Conservation (phyloP, 2,888 invertebrate species). For the Hydraecia micacea region DNA sequence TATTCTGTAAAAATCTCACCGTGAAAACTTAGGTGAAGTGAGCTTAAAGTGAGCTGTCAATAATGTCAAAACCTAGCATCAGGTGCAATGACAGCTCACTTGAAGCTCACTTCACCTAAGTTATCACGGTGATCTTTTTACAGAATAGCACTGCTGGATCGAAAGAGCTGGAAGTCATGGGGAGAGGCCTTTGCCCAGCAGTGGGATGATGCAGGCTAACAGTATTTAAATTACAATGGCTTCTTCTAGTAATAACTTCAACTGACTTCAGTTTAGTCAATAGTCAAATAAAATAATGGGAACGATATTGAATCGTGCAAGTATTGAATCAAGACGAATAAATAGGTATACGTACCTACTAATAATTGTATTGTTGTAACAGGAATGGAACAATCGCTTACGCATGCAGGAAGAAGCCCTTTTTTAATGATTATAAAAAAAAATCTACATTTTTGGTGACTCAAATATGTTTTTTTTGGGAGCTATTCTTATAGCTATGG, state of each 20-base stretch:
- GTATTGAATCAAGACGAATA: neutral
- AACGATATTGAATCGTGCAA: neutral
- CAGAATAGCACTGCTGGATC: no score
- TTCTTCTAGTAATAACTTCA: neutral
- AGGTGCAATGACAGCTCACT: no score
- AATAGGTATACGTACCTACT: neutral
- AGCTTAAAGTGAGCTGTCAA: no score
- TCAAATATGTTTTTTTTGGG: neutral
- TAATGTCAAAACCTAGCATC: no score
- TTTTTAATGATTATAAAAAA: neutral
- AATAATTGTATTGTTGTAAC: neutral
- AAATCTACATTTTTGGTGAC: neutral
- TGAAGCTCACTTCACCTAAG: no score
- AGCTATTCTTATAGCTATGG: neutral
- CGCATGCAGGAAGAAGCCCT: neutral
- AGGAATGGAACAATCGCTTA: constrained; percentile 17
- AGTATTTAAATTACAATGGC: no score
- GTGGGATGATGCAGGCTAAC: no score
- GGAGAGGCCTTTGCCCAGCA: no score
- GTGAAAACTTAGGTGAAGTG: no score
- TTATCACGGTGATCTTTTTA: no score
- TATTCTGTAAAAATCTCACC: no score
- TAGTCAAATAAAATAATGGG: neutral
- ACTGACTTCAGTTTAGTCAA: neutral
- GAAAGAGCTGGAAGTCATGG: no score